These are phyloP conservation scores for Erythrocercus mccallii DNA, from an alignment of 2,113 vertebrate genomes.

Conservation along the genomic window DNA sequence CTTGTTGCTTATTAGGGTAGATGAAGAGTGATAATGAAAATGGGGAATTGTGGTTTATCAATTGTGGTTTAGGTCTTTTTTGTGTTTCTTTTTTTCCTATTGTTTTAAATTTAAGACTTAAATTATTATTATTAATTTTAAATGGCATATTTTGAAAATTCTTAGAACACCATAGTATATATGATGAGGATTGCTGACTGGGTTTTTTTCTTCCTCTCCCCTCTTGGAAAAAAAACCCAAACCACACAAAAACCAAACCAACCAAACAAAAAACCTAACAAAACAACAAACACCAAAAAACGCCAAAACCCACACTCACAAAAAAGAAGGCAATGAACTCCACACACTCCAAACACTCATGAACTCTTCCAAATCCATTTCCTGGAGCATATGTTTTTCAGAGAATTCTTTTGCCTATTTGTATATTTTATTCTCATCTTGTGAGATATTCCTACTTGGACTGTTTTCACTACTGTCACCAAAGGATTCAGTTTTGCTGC, in stretches of 20 bases:
- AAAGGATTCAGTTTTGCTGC: not conserved
- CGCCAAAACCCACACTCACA: rapidly evolving
- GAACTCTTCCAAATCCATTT: not conserved
- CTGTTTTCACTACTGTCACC: not conserved
- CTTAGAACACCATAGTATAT: not conserved
- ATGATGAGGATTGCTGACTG: not conserved
- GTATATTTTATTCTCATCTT: not conserved
- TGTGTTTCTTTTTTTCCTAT: too few relatives aligned
- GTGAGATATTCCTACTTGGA: not conserved
- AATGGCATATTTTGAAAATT: not conserved
- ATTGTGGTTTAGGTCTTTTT: rapidly evolving
- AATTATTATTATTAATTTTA: not conserved
- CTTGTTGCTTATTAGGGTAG: not conserved
- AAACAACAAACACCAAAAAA: not conserved
- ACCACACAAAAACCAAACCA: not conserved
- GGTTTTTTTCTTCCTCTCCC: rapidly evolving
- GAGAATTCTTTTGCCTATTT: not conserved
- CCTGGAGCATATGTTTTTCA: not conserved
- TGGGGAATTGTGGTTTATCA: not conserved
- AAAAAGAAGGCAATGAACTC: not conserved
- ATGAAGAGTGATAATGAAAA: not conserved
- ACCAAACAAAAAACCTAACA: not conserved
- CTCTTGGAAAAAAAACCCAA: rapidly evolving
- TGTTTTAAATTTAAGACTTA: not conserved
- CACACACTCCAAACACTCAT: not conserved